Evolutionary conservation across 1,140 invertebrate species (phyloP).

Genomic region (Phortica variegata): DNA sequence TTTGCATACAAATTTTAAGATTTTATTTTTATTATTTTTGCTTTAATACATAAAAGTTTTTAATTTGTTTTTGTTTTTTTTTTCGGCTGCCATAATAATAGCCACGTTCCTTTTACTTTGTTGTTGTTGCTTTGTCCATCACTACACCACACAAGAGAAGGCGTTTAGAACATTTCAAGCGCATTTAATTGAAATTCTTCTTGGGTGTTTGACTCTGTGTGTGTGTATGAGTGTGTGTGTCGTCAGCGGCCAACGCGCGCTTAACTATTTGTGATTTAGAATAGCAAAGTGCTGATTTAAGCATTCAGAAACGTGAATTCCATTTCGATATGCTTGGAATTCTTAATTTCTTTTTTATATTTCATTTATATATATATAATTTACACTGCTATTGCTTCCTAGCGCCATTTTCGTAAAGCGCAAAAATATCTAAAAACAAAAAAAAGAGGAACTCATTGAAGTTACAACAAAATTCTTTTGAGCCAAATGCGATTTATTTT

Average conservation of each 20-base stretch:
- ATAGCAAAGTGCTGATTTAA: too few species aligned
- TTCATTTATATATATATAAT: slow-evolving; percentile 10
- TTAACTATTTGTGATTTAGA: too few species aligned
- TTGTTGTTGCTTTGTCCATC: too few species aligned
- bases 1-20: slow-evolving; percentile 34
- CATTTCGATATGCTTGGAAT: slow-evolving; percentile 28
- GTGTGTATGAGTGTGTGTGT: too few species aligned
- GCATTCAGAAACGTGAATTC: slow-evolving; percentile 36
- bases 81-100: slow-evolving; percentile 10
- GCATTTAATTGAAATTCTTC: slow-evolving; percentile 38
- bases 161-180: slow-evolving; percentile 10
- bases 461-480: too few species aligned
- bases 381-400: slow-evolving; percentile 29
- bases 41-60: background rate
- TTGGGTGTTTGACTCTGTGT: too few species aligned
- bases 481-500: too few species aligned
- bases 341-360: slow-evolving; percentile 22
- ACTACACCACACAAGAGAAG: slow-evolving; percentile 15
- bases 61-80: slow-evolving; percentile 1
- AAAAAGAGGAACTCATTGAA: background rate
- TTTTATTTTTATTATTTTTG: slow-evolving; percentile 19
- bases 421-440: background rate
- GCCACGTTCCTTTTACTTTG: too few species aligned
- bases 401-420: slow-evolving; percentile 30
- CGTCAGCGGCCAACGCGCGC: too few species aligned